These are phyloP conservation scores for Phalera bucephala DNA, from an alignment of 2,888 invertebrate genomes.

Conservation along the genomic window DNA sequence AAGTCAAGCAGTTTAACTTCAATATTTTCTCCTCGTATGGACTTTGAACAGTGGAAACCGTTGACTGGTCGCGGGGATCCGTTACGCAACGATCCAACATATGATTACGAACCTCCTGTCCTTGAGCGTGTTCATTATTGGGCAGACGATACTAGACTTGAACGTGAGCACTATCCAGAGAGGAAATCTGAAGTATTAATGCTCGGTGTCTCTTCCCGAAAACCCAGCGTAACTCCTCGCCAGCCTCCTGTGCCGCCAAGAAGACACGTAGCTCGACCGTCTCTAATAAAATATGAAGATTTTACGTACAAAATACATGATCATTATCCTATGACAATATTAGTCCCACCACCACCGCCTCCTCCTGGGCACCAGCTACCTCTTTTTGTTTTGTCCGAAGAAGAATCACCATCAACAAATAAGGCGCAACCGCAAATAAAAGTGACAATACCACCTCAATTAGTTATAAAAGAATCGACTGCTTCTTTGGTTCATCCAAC, in stretches of 20 bases:
- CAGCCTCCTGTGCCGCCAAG: slow-evolving; percentile 57
- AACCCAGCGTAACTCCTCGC: slow-evolving; percentile 82
- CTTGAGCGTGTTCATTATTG: slow-evolving; percentile 91
- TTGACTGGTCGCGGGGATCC: slow-evolving; percentile 90
- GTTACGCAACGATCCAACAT: slow-evolving; percentile 92
- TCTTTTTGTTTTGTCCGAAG: slow-evolving; percentile 55
- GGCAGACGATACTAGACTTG: slow-evolving; percentile 86
- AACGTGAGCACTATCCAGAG: slow-evolving; percentile 74
- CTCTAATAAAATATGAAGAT: slow-evolving; percentile 72
- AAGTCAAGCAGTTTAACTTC: slow-evolving; percentile 52
- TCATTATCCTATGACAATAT: slow-evolving; percentile 85
- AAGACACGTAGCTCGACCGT: slow-evolving; percentile 44
- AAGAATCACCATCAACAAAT: slow-evolving; percentile 39
- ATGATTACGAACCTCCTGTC: slow-evolving; percentile 92
- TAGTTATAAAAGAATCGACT: slow-evolving; percentile 42
- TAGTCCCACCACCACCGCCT: slow-evolving; percentile 87
- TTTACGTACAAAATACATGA: slow-evolving; percentile 78
- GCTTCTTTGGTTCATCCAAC: slow-evolving; percentile 41
- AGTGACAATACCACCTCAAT: slow-evolving; percentile 39
- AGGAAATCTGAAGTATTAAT: slow-evolving; percentile 88
- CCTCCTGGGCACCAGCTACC: slow-evolving; percentile 66
- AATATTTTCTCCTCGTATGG: slow-evolving; percentile 88
- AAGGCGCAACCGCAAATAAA: slow-evolving; percentile 30
- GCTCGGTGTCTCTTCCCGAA: slow-evolving; percentile 87
- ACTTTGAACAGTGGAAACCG: slow-evolving; percentile 93